These are phyloP conservation scores for Torymus tubicola DNA, from an alignment of 2,888 invertebrate genomes.

Conservation along the genomic window DNA sequence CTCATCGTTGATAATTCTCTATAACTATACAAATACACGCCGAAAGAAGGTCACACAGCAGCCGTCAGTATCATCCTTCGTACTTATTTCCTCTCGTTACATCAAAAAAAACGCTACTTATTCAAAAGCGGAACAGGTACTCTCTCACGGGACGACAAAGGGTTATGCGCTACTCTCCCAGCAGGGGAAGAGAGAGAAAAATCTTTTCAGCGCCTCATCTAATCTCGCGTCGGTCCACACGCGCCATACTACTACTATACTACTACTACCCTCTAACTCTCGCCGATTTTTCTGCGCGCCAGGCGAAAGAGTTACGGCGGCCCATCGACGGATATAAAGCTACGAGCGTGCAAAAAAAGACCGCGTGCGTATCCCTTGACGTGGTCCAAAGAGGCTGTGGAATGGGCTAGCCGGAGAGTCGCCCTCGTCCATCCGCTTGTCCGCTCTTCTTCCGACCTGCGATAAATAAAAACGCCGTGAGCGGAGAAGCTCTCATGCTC, in stretches of 20 bases:
- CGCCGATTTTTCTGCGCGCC: slow-evolving; percentile 17
- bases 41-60: no score
- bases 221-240: slow-evolving; percentile 4
- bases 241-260: no score
- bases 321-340: slow-evolving; percentile 11
- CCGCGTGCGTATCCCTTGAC: not conserved
- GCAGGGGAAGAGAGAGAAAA: not conserved
- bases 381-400: not conserved
- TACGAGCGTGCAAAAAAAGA: not conserved
- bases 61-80: no score
- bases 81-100: no score
- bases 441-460: not conserved
- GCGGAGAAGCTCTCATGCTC: not conserved
- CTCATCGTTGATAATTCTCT: no score
- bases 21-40: no score
- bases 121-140: not conserved
- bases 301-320: slow-evolving; percentile 10
- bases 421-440: slow-evolving; percentile 6
- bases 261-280: not conserved
- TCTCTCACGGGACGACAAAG: slow-evolving; percentile 23
- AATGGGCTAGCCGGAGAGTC: not conserved
- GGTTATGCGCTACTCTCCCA: not conserved
- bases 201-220: slow-evolving; percentile 38
- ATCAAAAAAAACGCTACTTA: no score
- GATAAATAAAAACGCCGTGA: slow-evolving; percentile 26